These are phyloP conservation scores for Rousettus leschenaultii DNA, from an alignment of 2,113 vertebrate species.

Conservation along the genomic window DNA sequence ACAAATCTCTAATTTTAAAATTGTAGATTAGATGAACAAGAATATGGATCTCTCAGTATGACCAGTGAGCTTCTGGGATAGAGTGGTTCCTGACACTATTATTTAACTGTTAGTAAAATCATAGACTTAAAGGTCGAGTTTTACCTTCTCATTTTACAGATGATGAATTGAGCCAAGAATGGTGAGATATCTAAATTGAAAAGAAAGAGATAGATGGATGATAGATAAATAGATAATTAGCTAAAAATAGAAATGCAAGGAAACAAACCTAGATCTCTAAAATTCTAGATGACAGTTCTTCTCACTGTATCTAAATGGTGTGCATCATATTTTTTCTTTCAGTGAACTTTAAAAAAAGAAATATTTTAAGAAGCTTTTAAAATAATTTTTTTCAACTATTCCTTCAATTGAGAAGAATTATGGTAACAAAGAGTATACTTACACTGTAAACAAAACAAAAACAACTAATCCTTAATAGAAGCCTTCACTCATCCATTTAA, in stretches of 20 bases:
- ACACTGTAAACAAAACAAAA: not conserved
- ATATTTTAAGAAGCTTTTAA: slow-evolving; percentile 10
- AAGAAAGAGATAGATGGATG: not conserved
- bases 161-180: not conserved
- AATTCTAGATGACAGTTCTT: not conserved
- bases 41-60: not conserved
- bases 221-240: not conserved
- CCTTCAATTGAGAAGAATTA: not conserved
- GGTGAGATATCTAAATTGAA: not conserved
- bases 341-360: not conserved
- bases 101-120: not conserved
- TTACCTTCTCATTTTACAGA: slow-evolving; percentile 1
- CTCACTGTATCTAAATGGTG: not conserved
- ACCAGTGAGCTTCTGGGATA: not conserved
- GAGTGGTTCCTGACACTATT: not conserved
- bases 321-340: slow-evolving; percentile 24
- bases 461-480: not conserved
- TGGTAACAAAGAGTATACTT: not conserved
- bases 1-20: not conserved
- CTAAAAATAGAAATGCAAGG: not conserved
- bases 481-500: not conserved
- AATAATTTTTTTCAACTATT: not conserved
- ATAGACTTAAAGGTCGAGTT: not conserved
- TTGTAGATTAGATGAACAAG: not conserved
- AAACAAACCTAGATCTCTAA: not conserved